Evolutionary conservation across 1,140 invertebrate genomes (phyloP).

Genomic region (Periplaneta americana): DNA sequence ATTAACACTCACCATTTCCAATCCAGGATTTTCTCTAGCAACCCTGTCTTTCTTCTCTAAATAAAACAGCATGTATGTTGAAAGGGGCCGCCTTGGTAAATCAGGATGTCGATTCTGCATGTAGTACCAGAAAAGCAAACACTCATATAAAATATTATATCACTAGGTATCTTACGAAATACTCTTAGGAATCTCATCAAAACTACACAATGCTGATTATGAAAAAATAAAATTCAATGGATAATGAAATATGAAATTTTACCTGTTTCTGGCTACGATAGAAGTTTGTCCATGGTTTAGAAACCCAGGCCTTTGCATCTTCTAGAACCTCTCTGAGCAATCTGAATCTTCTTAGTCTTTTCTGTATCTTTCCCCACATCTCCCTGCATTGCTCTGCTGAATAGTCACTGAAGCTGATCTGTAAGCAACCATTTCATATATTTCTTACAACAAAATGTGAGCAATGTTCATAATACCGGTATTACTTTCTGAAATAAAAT

Average conservation of each 20-base stretch:
- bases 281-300: constrained; percentile 38
- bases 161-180: too few relatives aligned
- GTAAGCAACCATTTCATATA: neutral
- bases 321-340: constrained; percentile 40
- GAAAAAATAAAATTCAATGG: too few relatives aligned
- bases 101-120: constrained; percentile 41
- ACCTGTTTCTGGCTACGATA: constrained; percentile 31
- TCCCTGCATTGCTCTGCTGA: constrained; percentile 36
- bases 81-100: constrained; percentile 41
- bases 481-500: neutral
- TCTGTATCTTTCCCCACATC: constrained; percentile 37
- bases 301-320: constrained; percentile 42
- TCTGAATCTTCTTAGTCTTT: constrained; percentile 38
- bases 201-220: too few relatives aligned
- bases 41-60: constrained; percentile 39
- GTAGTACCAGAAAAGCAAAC: too few relatives aligned
- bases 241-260: too few relatives aligned
- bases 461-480: neutral
- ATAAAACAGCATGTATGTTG: constrained; percentile 43
- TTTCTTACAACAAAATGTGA: neutral
- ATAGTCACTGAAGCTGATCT: constrained; percentile 27
- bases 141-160: too few relatives aligned
- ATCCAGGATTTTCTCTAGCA: constrained; percentile 35
- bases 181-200: too few relatives aligned
- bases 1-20: constrained; percentile 32